A percentile compares a stretch with the other conserved stretches of the same genome.
Conservation (phyloP, 2,888 invertebrate species). For the Caenorhabditis becei region DNA sequence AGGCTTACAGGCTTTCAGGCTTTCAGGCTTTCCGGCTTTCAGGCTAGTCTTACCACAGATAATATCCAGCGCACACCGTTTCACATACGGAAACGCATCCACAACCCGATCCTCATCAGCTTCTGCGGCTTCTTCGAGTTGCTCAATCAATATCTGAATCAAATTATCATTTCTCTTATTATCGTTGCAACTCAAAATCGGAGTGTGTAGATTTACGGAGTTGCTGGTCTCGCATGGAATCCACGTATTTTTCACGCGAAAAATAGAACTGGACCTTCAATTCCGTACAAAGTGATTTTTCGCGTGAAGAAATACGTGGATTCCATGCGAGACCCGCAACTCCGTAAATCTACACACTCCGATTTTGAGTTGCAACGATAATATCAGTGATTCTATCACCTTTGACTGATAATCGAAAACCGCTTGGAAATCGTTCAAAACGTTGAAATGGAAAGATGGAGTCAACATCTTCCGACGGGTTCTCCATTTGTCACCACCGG, state of each 20-base stretch:
- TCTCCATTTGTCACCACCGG: conserved; percentile 83
- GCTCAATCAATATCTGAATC: no score
- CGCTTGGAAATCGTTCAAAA: conserved; percentile 83
- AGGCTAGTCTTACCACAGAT: conserved; percentile 72
- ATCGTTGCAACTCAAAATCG: no score
- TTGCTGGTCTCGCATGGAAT: no score
- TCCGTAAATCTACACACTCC: conserved; percentile 58
- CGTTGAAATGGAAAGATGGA: conserved; percentile 84
- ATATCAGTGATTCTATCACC: conserved; percentile 22
- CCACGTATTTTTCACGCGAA: no score
- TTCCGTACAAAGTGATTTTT: no score
- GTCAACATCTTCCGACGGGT: conserved; percentile 83
- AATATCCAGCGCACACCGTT: conserved; percentile 84
- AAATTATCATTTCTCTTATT: no score
- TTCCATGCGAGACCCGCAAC: no score
- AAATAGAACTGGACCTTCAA: no score
- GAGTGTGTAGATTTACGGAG: no score
- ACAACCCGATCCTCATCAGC: conserved; percentile 72
- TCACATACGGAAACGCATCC: conserved; percentile 83
- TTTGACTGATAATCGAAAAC: conserved; percentile 68
- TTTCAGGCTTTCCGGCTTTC: no score
- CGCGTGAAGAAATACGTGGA: no score
- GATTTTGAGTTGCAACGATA: no score
- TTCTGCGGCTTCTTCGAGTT: conserved; percentile 43
- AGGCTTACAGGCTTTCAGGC: neutral